phyloP scores from a whole-genome alignment of 2,113 vertebrate species.

The Mohoua ochrocephala region DNA sequence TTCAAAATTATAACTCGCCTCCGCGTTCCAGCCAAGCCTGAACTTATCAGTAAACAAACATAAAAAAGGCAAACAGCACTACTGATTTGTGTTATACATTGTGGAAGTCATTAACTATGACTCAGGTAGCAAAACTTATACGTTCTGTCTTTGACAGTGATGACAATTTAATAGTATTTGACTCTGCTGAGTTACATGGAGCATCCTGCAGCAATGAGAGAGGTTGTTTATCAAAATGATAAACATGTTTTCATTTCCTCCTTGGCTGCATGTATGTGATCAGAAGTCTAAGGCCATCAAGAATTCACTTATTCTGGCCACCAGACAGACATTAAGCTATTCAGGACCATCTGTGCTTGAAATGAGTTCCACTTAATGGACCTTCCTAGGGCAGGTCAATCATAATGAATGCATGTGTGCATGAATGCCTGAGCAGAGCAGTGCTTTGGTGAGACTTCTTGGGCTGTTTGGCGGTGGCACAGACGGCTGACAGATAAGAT shows the following conservation, averaged over 20 bases:
- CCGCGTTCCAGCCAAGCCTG: constrained; percentile 5
- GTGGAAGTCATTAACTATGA: constrained; percentile 69
- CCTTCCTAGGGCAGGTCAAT: constrained; percentile 52
- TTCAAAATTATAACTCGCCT: constrained; percentile 53
- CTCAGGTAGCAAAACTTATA: constrained; percentile 71
- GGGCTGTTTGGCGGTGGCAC: background rate
- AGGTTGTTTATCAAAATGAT: constrained; percentile 78
- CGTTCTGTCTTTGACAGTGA: constrained; percentile 69
- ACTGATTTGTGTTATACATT: constrained; percentile 66
- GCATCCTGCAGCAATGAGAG: constrained; percentile 64
- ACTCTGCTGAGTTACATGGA: constrained; percentile 65
- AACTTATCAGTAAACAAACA: constrained; percentile 62
- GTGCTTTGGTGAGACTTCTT: background rate
- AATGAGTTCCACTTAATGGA: constrained; percentile 72
- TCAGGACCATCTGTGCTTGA: constrained; percentile 74
- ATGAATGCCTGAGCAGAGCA: constrained; percentile 24
- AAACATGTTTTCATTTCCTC: constrained; percentile 74
- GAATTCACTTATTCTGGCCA: constrained; percentile 73
- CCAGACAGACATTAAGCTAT: constrained; percentile 74
- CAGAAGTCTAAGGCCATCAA: constrained; percentile 70
- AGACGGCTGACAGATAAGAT: background rate
- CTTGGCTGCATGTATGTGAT: constrained; percentile 68
- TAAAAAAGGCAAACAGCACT: constrained; percentile 55
- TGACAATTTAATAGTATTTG: constrained; percentile 79
- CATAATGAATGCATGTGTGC: constrained; percentile 43